Base-by-base conservation (phyloP, 2,888 invertebrate species). In the Tachina grossa region DNA sequence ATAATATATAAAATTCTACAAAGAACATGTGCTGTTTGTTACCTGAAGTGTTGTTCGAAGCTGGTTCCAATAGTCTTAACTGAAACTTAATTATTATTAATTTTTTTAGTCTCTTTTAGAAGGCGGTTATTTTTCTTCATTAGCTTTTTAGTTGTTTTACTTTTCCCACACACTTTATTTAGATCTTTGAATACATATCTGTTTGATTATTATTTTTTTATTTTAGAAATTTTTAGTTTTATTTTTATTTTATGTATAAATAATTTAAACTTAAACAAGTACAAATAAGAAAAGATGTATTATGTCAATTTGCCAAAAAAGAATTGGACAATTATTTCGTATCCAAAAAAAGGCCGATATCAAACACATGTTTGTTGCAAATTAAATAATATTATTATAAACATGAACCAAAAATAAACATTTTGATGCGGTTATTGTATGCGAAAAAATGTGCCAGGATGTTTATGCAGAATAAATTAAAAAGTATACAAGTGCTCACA, bases 361-460 rank as follows among this genome's bases (percentile, higher is more conserved):
- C 59, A 51, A 69, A 85, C 85, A 85, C 78, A 85, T 82, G 84
- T 77, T 74, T 82, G 11, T 16, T 19, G 47, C 51, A 51, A 77
- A 78, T 79, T 82, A 82, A 82, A 82, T 59, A 79, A 82, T 79
- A 65, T 31, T 79, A 65, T 31, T 61, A 39, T 22, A 43, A 69
- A 63, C 19, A 55, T 22, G 51, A 55, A 19, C 6, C 53, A 57
- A 61, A 72, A 39, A 31, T 31, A 31, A 31, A 16, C 1, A 53
- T 55, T n/a, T 59, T 39, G 41, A 61, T 61, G 47, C 19, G 59
- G 39, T 76, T 76, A 71, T 63, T 10, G 11, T 53, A 78, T 47
- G 65, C 16, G 82, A 63, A 39, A 53, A 41, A 51, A 2, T 53
- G n/a, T 31, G 11, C 22, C 22, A 49, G 14, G 4, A 19, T 53